Conservation (phyloP, 2,888 invertebrate species). For the Diabrotica balteata region DNA sequence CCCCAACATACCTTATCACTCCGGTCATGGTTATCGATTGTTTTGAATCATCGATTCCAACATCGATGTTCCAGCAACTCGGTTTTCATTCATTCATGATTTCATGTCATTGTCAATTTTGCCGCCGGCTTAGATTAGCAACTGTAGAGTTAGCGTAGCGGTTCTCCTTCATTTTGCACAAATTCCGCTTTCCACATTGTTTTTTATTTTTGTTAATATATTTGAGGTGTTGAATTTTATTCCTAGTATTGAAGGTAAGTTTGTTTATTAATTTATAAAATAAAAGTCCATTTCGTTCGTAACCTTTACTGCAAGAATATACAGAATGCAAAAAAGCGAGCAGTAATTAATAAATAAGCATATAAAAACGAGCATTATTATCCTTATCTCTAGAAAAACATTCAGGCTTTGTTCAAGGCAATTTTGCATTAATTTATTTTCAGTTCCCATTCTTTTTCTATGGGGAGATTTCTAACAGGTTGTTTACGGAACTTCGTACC, state of each 20-base stretch:
- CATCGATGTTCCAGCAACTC: no score
- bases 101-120: no score
- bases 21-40: no score
- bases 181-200: no score
- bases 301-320: conserved; percentile 13
- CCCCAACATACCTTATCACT: no score
- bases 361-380: conserved; percentile 34
- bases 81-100: no score
- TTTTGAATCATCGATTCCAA: no score
- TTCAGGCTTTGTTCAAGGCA: conserved; percentile 39
- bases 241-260: neutral
- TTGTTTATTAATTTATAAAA: neutral
- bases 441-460: conserved; percentile 34
- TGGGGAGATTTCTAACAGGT: conserved; percentile 24
- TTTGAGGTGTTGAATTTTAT: no score
- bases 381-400: conserved; percentile 32
- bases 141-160: no score
- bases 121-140: no score
- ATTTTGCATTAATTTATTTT: conserved; percentile 32
- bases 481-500: neutral
- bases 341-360: conserved; percentile 30
- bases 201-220: no score
- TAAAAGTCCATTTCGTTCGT: neutral
- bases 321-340: conserved; percentile 37
- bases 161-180: no score